These are phyloP conservation scores for Poecile atricapillus DNA, from an alignment of 2,113 vertebrate genomes.

Conservation along the genomic window DNA sequence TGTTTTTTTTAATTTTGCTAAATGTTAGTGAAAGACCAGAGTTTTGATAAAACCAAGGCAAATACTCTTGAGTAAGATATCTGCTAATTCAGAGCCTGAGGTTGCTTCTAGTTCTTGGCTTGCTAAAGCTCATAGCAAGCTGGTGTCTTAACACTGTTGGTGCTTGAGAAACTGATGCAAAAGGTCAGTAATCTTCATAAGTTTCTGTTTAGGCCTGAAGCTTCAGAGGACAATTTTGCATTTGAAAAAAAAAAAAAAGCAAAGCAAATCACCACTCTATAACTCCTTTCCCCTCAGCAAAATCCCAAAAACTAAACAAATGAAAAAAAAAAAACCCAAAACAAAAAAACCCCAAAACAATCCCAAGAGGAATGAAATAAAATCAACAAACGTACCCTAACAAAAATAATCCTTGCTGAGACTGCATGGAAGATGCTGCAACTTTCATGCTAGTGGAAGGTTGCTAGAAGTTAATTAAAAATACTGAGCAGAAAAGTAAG, in stretches of 20 bases:
- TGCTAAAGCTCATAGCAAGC: constrained; percentile 9
- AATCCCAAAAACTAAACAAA: neutral
- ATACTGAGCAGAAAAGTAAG: neutral
- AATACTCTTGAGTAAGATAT: neutral
- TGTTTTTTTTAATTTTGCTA: neutral
- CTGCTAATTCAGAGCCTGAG: constrained; percentile 1
- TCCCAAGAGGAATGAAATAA: neutral
- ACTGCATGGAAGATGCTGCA: neutral
- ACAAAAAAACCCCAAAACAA: neutral
- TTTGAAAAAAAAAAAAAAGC: neutral
- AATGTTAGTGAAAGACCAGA: neutral
- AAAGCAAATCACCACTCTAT: neutral
- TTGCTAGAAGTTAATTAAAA: neutral
- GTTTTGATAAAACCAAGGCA: neutral
- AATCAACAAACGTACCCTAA: neutral
- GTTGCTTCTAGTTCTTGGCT: neutral
- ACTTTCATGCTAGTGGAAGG: neutral
- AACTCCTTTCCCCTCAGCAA: neutral
- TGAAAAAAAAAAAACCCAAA: fast-evolving
- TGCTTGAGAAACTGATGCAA: neutral
- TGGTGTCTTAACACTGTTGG: neutral
- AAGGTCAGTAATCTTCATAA: constrained; percentile 34
- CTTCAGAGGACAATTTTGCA: neutral
- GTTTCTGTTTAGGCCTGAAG: constrained; percentile 21
- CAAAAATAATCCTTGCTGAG: neutral